Base-by-base conservation (phyloP, 2,888 invertebrate species). In the Chloroclysta siterata region DNA sequence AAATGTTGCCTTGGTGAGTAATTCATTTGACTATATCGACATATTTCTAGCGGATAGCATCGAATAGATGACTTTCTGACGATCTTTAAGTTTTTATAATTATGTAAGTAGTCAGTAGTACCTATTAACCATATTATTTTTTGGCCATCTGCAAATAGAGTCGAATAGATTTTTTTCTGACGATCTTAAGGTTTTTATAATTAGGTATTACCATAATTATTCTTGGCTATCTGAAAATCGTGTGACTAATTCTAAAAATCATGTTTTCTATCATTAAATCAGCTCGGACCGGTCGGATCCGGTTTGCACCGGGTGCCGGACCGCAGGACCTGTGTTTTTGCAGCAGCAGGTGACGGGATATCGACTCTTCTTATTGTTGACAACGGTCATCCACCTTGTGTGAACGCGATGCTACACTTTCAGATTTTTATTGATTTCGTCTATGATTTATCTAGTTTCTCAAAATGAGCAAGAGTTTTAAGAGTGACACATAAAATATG, bases 271-370 rank as follows among this genome's bases (percentile, higher is more conserved):
- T 81, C 80, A 81, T 85, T 83, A 85, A 87, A 84, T 85, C 84
- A 82, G 78, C 77, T 68, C 59, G 70, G 80, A 84, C 80, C 78
- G 80, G 80, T 81, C 75, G 68, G 72, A 68, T 55, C 63, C 67
- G 65, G 65, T 59, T 54, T 41, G 63, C 68, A 74, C 76, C 74
- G 72, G 72, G 69, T 71, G 72, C 78, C 75, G 74, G 73, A 74
- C 73, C 76, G 71, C 70, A 63, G 73, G 67, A 75, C 74, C 73
- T 62, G 78, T 84, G 85, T 89, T 90, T 90, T 90, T 90, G 87
- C 81, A 71, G 78, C 79, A 82, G 88, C 90, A 90, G 90, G 90
- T 90, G 90, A 85, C 87, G 85, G 86, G 88, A 88, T 85, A 78
- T 72, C 66, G 63, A 70, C 73, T 86, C 83, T 70, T 87, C 87